Percentiles rank a stretch among this genome's conserved stretches.
Conservation (phyloP, 2,113 vertebrate species). For the Lagopus leucura region DNA sequence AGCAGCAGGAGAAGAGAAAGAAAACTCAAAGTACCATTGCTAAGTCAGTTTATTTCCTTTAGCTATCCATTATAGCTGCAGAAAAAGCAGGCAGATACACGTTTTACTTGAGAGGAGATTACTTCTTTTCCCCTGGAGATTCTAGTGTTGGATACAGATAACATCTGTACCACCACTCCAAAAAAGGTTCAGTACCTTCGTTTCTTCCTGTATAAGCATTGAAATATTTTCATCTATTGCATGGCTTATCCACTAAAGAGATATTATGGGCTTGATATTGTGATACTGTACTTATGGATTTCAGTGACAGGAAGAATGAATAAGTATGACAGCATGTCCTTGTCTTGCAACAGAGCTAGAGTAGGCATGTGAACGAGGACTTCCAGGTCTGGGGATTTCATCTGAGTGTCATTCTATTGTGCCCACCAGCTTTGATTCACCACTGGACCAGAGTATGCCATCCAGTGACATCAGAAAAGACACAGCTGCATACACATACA, state of each 20-base stretch:
- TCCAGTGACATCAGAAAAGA: background rate
- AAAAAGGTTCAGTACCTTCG: conserved; percentile 66
- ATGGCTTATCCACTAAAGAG: background rate
- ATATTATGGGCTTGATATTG: background rate
- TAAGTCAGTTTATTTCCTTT: conserved; percentile 86
- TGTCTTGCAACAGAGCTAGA: background rate
- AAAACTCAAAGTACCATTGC: conserved; percentile 73
- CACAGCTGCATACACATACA: background rate
- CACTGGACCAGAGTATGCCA: background rate
- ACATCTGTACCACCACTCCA: conserved; percentile 80
- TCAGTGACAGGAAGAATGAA: background rate
- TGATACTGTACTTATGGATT: background rate
- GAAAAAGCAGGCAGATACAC: conserved; percentile 82
- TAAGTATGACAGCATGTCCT: background rate
- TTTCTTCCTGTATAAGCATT: background rate
- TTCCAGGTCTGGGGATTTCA: background rate
- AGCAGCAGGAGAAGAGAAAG: conserved; percentile 27
- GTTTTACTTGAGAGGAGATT: conserved; percentile 67
- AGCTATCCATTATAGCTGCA: conserved; percentile 85
- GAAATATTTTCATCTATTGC: background rate
- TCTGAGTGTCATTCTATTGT: background rate
- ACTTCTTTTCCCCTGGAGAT: conserved; percentile 71
- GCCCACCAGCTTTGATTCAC: background rate
- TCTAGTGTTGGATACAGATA: conserved; percentile 67
- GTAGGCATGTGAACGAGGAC: background rate